phyloP scores from a whole-genome alignment of 2,797 vertebrate species.

The Centroberyx gerrardi region DNA sequence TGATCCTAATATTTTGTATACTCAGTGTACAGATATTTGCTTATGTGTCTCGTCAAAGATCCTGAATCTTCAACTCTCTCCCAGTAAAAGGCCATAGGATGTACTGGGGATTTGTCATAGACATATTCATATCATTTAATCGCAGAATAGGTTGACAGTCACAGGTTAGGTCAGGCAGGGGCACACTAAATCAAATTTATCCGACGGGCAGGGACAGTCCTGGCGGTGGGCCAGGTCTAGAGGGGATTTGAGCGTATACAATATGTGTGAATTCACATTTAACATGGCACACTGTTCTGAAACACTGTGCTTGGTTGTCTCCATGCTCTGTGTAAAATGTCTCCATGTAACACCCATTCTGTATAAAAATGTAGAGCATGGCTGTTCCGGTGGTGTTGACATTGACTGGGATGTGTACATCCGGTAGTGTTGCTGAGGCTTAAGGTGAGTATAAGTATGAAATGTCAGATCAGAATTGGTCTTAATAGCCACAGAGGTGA shows the following conservation, averaged over 20 bases:
- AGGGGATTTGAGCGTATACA: no score
- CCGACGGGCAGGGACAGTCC: neutral
- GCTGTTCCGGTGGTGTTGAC: neutral
- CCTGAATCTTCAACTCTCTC: neutral
- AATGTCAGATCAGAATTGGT: constrained; percentile 46
- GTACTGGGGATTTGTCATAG: neutral
- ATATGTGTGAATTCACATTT: neutral
- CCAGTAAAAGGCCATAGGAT: neutral
- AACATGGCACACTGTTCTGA: neutral
- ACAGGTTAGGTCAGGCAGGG: neutral
- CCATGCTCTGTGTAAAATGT: neutral
- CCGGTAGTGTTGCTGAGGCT: constrained; percentile 11
- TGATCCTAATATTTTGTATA: no score
- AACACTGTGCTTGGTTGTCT: neutral
- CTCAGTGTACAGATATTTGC: neutral
- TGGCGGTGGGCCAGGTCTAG: neutral
- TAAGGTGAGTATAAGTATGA: constrained; percentile 49
- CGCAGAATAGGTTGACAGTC: neutral
- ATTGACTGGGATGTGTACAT: constrained; percentile 16
- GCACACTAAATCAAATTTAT: neutral
- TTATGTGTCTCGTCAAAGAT: neutral
- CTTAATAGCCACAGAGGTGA: constrained; percentile 71
- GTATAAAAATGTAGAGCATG: constrained; percentile 8
- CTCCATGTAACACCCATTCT: neutral
- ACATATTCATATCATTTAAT: no score